Base-by-base conservation (phyloP, 1,140 invertebrate species). In the Drosophila ficusphila region DNA sequence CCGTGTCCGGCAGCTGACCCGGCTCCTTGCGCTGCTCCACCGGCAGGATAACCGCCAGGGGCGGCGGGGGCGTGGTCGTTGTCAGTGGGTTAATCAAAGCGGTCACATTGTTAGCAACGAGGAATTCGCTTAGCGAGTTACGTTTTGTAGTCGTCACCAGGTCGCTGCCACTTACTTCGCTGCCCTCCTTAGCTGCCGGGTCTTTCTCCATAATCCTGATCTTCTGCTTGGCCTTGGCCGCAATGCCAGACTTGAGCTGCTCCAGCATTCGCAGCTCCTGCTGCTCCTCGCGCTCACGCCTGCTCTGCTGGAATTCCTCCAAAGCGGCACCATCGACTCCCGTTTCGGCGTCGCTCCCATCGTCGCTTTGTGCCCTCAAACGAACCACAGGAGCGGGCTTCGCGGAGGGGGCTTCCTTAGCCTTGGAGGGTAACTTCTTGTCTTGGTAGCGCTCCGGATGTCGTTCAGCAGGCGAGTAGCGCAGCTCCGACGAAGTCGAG, bases 251-350 rank as follows among this genome's bases (percentile, higher is more conserved):
- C 69, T 94, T 94, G 1, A 95, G 74, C 65, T 93, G 92, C 73
- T 94, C 93, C 47, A 96, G 82, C 65, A 95, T 94, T 61, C 93
- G 93, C 21, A 94, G 76, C 72, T 95, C 95, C 58, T 92, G 93
- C 19, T 65, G 42, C 16, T 90, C 85, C 47, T 85, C 78, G 18
- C 64, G 65, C 19, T 79, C 85, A 0, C 79, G 78, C 47, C 69
- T 75, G 21, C 52, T 76, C 62, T 95, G 94, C 61, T 92, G 93
- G 25, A 76, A 90, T 52, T 91, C 88, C 8, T 90, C 89, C 9
- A 89, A 36, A 3, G 70, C 47, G 74, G 62, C 64, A 0, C 44
- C 51, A 29, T 47, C 39, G 2, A 38, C 73, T 27, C 19, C 72
- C 31, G 79, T 47, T 1, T 90, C 90, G 19, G 93, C 93, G 29